Percentiles rank a stretch among this genome's conserved stretches.
Conservation (phyloP, 1,140 invertebrate species). For the Dinothrombium tinctorium region DNA sequence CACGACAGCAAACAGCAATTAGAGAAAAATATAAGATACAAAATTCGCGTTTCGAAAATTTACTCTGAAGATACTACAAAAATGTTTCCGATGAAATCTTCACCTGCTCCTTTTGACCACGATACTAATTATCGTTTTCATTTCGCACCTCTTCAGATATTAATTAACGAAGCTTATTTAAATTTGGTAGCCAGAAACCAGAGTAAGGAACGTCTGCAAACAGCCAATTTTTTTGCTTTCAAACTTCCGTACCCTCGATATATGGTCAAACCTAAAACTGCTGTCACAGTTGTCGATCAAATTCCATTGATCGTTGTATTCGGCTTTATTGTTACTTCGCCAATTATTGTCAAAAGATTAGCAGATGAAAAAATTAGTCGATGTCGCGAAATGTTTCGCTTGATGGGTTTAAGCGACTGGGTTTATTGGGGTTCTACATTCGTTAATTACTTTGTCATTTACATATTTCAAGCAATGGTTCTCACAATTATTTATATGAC, state of each 20-base stretch:
- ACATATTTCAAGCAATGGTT: slow-evolving; percentile 5
- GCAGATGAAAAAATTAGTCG: slow-evolving; percentile 10
- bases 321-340: slow-evolving; percentile 1
- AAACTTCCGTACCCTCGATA: not conserved
- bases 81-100: no score
- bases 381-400: slow-evolving; percentile 6
- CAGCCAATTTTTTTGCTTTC: not conserved
- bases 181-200: not conserved
- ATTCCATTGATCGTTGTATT: not conserved
- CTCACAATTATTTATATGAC: slow-evolving; percentile 5
- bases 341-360: slow-evolving; percentile 8
- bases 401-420: slow-evolving; percentile 9
- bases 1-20: no score
- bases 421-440: slow-evolving; percentile 6
- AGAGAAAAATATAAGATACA: no score
- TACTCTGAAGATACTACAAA: no score
- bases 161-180: not conserved
- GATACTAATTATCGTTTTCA: no score
- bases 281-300: not conserved
- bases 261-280: not conserved
- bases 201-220: not conserved
- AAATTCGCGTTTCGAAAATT: no score
- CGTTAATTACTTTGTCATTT: slow-evolving; percentile 8
- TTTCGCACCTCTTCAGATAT: not conserved
- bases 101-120: not conserved